Evolutionary conservation across 2,888 invertebrate species (phyloP).

Genomic region (Mesorhabditis spiculigera): DNA sequence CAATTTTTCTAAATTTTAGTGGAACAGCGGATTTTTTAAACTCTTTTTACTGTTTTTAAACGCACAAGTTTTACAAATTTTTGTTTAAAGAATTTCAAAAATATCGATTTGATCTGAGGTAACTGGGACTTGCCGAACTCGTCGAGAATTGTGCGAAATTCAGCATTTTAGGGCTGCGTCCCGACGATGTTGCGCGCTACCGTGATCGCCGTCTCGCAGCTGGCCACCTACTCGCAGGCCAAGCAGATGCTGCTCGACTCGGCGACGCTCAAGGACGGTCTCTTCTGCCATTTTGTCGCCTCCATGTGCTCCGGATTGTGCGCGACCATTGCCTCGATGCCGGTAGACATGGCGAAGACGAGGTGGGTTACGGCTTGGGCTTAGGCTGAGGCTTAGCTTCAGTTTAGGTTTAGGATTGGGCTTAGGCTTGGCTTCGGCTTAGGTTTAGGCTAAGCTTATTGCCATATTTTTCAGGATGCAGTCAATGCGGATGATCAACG

Average conservation of each 20-base stretch:
- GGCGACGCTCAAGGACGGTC: slow-evolving; percentile 63
- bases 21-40: too few relatives aligned
- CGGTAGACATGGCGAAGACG: slow-evolving; percentile 97
- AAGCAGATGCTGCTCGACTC: slow-evolving; percentile 8
- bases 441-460: not conserved
- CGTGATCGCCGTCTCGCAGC: slow-evolving; percentile 94
- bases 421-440: too few relatives aligned
- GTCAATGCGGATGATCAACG: slow-evolving; percentile 81
- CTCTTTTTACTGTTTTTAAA: too few relatives aligned
- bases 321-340: slow-evolving; percentile 93
- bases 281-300: slow-evolving; percentile 65
- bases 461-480: slow-evolving; percentile 73
- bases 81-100: too few relatives aligned
- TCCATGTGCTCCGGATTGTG: slow-evolving; percentile 78
- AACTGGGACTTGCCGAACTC: too few relatives aligned
- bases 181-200: slow-evolving; percentile 71
- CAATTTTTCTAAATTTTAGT: too few relatives aligned
- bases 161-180: slow-evolving; percentile 60
- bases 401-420: not conserved
- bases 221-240: slow-evolving; percentile 84
- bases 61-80: too few relatives aligned
- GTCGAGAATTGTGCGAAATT: not conserved
- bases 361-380: slow-evolving; percentile 66
- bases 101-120: too few relatives aligned
- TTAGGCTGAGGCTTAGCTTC: not conserved